phyloP scores from a whole-genome alignment of 1,140 invertebrate species.

The Agraylea sexmaculata region DNA sequence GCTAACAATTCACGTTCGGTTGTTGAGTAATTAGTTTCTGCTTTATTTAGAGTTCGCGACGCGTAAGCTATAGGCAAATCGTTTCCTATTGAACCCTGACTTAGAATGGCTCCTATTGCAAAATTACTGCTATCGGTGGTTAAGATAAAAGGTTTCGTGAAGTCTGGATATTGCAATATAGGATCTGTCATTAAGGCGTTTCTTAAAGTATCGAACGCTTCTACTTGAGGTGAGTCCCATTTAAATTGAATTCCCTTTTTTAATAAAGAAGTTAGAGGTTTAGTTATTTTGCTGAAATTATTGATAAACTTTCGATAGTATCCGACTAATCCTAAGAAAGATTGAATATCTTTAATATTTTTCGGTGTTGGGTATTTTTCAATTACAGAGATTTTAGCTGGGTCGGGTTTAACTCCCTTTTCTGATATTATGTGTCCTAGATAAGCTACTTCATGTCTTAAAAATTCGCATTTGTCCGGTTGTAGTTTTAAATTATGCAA shows the following conservation, averaged over 20 bases:
- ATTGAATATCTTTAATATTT: slow-evolving; percentile 28
- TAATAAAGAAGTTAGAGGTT: slow-evolving; percentile 23
- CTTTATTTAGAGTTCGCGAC: no score
- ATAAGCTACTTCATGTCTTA: slow-evolving; percentile 30
- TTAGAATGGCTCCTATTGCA: slow-evolving; percentile 19
- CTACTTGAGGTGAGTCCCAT: slow-evolving; percentile 23
- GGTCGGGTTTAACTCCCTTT: slow-evolving; percentile 30
- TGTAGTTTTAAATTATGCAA: slow-evolving; percentile 32
- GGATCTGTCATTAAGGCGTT: slow-evolving; percentile 27
- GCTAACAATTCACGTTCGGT: no score
- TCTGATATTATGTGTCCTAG: slow-evolving; percentile 33
- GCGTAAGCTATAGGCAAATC: no score
- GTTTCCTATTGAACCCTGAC: no score
- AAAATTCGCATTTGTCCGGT: slow-evolving; percentile 37
- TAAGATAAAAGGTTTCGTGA: slow-evolving; percentile 16
- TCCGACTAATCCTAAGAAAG: slow-evolving; percentile 28
- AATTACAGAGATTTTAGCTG: slow-evolving; percentile 28
- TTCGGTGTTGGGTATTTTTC: slow-evolving; percentile 28
- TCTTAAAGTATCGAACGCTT: slow-evolving; percentile 30
- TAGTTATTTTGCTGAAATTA: slow-evolving; percentile 23
- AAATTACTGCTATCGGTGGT: slow-evolving; percentile 19
- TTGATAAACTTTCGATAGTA: slow-evolving; percentile 27
- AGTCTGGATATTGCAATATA: slow-evolving; percentile 25
- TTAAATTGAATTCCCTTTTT: slow-evolving; percentile 22
- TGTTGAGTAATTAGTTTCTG: no score